Percentiles rank a stretch among this genome's conserved stretches.
phyloP scores from a whole-genome alignment of 2,797 vertebrate species.

The Semaprochilodus insignis region DNA sequence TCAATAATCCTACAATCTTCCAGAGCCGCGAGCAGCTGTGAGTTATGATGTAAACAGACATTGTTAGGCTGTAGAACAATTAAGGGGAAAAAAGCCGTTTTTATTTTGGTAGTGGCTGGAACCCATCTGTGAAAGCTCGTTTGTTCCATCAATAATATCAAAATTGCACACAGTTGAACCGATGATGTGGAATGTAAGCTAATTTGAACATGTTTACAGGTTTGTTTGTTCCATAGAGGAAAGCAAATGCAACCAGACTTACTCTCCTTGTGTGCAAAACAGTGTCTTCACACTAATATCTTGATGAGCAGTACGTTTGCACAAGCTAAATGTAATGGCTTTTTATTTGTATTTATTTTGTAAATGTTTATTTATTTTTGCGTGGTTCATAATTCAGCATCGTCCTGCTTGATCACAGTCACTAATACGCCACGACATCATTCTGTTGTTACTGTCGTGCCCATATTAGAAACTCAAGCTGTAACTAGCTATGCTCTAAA shows the following conservation, averaged over 20 bases:
- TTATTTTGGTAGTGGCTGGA: neutral
- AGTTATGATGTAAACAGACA: neutral
- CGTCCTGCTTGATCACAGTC: too few relatives aligned
- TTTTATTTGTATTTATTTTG: too few relatives aligned
- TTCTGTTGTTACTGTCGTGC: too few relatives aligned
- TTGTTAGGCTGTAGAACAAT: neutral
- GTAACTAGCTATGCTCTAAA: too few relatives aligned
- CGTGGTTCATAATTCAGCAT: too few relatives aligned
- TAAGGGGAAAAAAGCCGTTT: neutral
- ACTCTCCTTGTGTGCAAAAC: neutral
- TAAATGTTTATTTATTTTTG: too few relatives aligned
- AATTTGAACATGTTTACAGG: neutral
- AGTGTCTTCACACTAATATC: too few relatives aligned
- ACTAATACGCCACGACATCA: too few relatives aligned
- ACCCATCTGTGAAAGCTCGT: neutral
- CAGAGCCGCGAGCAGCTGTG: conserved; percentile 16
- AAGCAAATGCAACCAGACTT: neutral
- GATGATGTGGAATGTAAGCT: neutral
- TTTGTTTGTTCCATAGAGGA: neutral
- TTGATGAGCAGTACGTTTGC: too few relatives aligned
- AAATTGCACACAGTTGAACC: neutral
- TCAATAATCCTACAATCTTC: neutral
- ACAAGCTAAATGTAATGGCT: too few relatives aligned
- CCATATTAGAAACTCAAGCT: too few relatives aligned
- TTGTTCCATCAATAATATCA: neutral